These are phyloP conservation scores for Stenolophus ochropezus DNA, from an alignment of 2,888 invertebrate species.

Conservation along the genomic window DNA sequence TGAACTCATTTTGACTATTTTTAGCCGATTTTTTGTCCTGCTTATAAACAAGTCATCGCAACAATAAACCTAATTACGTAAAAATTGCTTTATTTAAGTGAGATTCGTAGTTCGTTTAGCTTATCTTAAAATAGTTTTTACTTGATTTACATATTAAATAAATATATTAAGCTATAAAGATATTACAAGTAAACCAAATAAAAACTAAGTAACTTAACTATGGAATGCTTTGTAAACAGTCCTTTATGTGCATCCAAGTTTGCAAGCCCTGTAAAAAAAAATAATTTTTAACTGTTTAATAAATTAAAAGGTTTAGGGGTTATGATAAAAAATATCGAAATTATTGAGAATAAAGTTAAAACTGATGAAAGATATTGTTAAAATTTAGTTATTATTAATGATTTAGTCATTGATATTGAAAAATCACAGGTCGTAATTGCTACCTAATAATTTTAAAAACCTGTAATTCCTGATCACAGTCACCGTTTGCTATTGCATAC, in stretches of 20 bases:
- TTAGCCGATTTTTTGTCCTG: too few relatives aligned
- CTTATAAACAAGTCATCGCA: slow-evolving; percentile 20
- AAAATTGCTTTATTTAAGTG: slow-evolving; percentile 48
- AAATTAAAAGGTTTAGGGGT: too few relatives aligned
- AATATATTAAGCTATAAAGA: slow-evolving; percentile 5
- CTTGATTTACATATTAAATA: slow-evolving; percentile 37
- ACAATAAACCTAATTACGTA: slow-evolving; percentile 39
- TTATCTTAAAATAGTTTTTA: slow-evolving; percentile 16
- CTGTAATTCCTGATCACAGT: too few relatives aligned
- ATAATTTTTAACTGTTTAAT: slow-evolving; percentile 6
- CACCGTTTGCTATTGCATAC: too few relatives aligned
- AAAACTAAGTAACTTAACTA: slow-evolving; percentile 65
- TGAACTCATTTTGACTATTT: too few relatives aligned
- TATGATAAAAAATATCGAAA: too few relatives aligned
- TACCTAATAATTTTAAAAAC: too few relatives aligned
- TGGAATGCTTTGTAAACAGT: slow-evolving; percentile 84
- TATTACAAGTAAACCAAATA: slow-evolving; percentile 41
- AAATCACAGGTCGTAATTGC: too few relatives aligned
- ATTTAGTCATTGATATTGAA: too few relatives aligned
- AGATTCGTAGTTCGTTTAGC: slow-evolving; percentile 46
- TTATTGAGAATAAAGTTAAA: too few relatives aligned
- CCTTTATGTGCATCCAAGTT: slow-evolving; percentile 85
- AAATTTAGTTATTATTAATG: too few relatives aligned
- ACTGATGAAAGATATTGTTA: too few relatives aligned
- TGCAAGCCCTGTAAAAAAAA: slow-evolving; percentile 79